Percentiles rank a stretch among this genome's conserved stretches.
Evolutionary conservation across 2,888 invertebrate genomes (phyloP).

Genomic region (Neria commutata): DNA sequence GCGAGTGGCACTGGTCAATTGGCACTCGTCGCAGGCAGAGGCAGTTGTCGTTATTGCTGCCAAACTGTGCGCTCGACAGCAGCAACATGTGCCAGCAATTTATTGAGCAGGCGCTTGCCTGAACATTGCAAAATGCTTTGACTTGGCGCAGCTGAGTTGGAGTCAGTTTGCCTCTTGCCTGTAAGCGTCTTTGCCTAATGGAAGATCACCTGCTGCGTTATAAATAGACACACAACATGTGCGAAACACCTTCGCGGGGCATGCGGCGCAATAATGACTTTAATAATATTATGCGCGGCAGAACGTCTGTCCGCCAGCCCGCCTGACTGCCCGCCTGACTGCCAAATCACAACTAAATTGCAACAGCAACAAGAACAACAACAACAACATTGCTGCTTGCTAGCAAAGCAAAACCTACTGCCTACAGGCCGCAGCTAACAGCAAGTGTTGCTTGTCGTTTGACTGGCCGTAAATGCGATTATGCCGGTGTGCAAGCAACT

Average conservation of each 20-base stretch:
- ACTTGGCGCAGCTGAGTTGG: neutral
- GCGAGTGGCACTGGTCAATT: no score
- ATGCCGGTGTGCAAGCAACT: neutral
- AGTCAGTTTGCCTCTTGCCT: neutral
- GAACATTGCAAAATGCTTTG: no score
- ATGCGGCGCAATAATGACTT: slow-evolving; percentile 33
- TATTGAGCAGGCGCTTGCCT: no score
- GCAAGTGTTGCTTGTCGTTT: slow-evolving; percentile 2
- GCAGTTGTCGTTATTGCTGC: no score
- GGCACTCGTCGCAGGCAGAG: no score
- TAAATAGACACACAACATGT: slow-evolving; percentile 38
- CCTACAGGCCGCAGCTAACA: neutral
- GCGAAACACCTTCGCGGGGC: slow-evolving; percentile 31
- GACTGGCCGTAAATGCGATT: neutral
- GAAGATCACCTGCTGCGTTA: slow-evolving; percentile 40
- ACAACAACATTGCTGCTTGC: no score
- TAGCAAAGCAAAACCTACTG: no score
- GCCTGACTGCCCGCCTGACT: no score
- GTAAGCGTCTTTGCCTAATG: slow-evolving; percentile 13
- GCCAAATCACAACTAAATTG: neutral
- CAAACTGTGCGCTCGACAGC: no score
- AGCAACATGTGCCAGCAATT: no score
- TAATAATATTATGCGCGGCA: slow-evolving; percentile 26
- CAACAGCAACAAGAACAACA: slow-evolving; percentile 3
- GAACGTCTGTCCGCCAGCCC: no score